Evolutionary conservation across 2,113 vertebrate genomes (phyloP).

Genomic region (Myanophis thanlyinensis): DNA sequence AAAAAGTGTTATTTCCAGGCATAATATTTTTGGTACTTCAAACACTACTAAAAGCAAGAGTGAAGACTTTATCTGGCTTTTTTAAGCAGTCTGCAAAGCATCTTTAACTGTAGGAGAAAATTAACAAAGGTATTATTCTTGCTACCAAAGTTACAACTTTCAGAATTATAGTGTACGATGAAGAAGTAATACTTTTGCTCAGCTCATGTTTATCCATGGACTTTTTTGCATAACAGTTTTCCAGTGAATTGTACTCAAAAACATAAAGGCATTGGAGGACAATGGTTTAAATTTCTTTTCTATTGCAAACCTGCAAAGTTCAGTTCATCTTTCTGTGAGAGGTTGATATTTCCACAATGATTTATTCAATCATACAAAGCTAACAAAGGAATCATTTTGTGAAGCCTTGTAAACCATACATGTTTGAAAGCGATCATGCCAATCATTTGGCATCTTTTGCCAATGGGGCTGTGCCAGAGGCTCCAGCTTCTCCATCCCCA

Average conservation of each 20-base stretch:
- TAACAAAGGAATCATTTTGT: neutral
- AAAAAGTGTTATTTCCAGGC: neutral
- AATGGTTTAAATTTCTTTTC: constrained; percentile 16
- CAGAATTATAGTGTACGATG: neutral
- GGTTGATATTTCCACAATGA: neutral
- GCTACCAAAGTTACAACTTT: neutral
- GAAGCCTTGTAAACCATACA: rapidly evolving
- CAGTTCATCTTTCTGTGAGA: neutral
- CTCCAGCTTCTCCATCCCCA: neutral
- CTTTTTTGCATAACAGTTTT: neutral
- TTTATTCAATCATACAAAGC: neutral
- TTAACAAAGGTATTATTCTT: neutral
- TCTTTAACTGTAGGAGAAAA: neutral
- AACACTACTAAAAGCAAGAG: neutral
- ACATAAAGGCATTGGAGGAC: neutral
- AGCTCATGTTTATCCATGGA: neutral
- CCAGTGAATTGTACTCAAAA: neutral
- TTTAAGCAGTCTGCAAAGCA: neutral
- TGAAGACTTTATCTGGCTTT: neutral
- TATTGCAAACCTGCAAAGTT: neutral
- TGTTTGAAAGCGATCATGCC: neutral
- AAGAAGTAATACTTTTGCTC: neutral
- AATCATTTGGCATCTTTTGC: neutral
- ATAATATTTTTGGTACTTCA: neutral
- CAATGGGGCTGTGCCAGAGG: neutral